Percentiles rank a stretch among this genome's conserved stretches.
Evolutionary conservation across 2,797 vertebrate species (phyloP).

Genomic region (Muscicapa comitata): DNA sequence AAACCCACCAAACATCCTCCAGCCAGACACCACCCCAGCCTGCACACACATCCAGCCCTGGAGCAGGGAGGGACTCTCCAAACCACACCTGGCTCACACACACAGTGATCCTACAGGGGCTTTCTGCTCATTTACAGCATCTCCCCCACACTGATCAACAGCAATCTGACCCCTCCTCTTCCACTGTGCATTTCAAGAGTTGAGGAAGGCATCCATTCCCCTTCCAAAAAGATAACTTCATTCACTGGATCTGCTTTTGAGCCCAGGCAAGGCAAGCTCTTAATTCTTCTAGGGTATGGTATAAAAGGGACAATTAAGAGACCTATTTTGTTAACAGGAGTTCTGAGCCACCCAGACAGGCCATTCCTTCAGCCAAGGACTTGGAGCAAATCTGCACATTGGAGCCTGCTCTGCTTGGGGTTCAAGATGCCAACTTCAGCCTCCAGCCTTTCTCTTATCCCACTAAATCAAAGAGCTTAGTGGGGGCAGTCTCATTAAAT

Average conservation of each 20-base stretch:
- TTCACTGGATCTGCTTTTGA: not conserved
- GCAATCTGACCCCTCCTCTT: not conserved
- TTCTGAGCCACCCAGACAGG: not conserved
- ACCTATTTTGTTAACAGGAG: not conserved
- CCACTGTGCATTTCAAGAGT: not conserved
- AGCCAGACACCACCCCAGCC: not conserved
- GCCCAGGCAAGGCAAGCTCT: not conserved
- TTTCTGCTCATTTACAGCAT: not conserved
- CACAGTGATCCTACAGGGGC: fast-evolving
- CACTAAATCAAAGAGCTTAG: not conserved
- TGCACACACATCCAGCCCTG: not conserved
- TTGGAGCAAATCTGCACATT: not conserved
- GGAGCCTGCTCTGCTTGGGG: not conserved
- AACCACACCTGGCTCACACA: not conserved
- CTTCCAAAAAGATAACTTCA: not conserved
- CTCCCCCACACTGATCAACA: not conserved
- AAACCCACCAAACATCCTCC: not conserved
- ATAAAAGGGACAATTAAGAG: not conserved
- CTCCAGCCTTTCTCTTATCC: not conserved
- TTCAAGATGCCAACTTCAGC: not conserved
- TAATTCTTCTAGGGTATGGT: not conserved
- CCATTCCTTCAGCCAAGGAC: not conserved
- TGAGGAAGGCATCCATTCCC: not conserved
- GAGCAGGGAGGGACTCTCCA: not conserved
- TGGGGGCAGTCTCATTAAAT: slow-evolving; percentile 39